Percentiles rank a stretch among this genome's conserved stretches.
Conservation (phyloP, 2,113 vertebrate species). For the Microtus oregoni region DNA sequence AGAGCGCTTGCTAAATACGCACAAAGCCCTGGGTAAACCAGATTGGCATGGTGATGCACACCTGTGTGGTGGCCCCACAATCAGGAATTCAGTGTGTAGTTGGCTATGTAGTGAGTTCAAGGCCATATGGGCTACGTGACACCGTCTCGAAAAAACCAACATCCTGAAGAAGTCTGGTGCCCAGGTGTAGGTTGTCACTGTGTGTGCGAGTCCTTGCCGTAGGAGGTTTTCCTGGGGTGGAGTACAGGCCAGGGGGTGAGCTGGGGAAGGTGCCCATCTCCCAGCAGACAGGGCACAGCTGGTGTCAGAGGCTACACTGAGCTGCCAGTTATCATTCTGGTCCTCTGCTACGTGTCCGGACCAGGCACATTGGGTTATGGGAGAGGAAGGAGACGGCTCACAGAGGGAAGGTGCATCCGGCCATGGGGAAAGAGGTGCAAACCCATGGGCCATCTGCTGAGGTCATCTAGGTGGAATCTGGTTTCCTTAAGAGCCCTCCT, state of each 20-base stretch:
- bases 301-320: background rate
- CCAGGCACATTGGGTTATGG: background rate
- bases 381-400: background rate
- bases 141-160: background rate
- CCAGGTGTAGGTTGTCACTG: background rate
- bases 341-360: background rate
- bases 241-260: rapidly evolving
- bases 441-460: background rate
- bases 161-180: background rate
- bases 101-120: background rate
- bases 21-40: background rate
- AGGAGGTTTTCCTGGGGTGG: rapidly evolving
- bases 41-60: background rate
- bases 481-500: background rate
- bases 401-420: background rate
- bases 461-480: background rate
- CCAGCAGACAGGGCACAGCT: background rate
- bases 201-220: background rate
- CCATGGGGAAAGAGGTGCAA: background rate
- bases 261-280: background rate
- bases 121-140: background rate
- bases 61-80: background rate
- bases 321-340: background rate
- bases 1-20: background rate
- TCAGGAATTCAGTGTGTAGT: background rate